Base-by-base conservation (phyloP, 2,888 invertebrate species). In the Drosophila meridionalis region DNA sequence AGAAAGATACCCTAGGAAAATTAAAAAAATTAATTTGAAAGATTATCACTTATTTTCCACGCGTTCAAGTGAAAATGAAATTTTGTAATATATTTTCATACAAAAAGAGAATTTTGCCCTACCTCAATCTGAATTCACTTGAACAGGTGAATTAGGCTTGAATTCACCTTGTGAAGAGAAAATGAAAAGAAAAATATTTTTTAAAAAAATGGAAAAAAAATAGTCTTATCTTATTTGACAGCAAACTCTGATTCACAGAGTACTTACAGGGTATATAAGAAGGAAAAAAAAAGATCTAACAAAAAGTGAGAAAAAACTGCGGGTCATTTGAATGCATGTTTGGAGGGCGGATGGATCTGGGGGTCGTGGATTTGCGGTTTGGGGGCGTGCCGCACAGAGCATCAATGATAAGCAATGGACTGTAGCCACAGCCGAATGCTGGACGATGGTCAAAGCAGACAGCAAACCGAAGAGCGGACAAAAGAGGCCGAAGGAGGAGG, bases 261-360 rank as follows among this genome's bases (percentile, higher is more conserved):
- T 8, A n/a, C 3, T 40, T 32, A 58, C 57, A 58, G 69, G 63
- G 79, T 77, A 79, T 69, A 30, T 52, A 38, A 8, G 20, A 30
- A 30, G 28, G 14, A 11, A n/a, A 40, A 32, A 20, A 9, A n/a
- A 20, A 2, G 55, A 11, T 38, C 55, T 14, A n/a, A 1, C 34
- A 38, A 36, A 1, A 34, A 48, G 12, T 20, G 59, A 40, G 30
- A 38, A 26, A 63, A 57, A 58, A 60, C 69, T 69, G 68, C 58
- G 69, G 69, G 76, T 79, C 71, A 75, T 82, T 82, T 85, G 84
- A 83, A 83, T 83, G 83, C 84, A 73, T 73, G 71, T 74, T 78
- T 67, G 9, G 14, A 20, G 57, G 57, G 4, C 43, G 20, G 12
- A 26, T 36, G 9, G 8, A 12, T 9, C 20, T 11, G 4, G 26